Evolutionary conservation across 2,888 invertebrate genomes (phyloP).

Genomic region (Pandemis heparana): DNA sequence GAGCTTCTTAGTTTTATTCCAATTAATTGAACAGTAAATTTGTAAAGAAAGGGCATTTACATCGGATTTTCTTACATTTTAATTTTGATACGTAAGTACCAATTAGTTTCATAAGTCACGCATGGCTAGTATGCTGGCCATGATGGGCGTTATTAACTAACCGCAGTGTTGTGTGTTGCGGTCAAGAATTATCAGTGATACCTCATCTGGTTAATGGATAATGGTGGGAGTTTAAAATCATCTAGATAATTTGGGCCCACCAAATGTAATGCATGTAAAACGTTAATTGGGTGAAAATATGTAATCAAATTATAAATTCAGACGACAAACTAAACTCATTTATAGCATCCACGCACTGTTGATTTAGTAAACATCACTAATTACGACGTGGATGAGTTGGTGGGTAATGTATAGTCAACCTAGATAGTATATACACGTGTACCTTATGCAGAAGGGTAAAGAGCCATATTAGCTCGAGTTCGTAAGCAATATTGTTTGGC

Average conservation of each 20-base stretch:
- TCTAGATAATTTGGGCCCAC: background rate
- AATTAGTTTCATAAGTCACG: background rate
- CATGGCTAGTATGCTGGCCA: background rate
- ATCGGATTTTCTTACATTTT: background rate
- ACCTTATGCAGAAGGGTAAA: conserved; percentile 17
- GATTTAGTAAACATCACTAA: conserved; percentile 41
- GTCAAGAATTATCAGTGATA: background rate
- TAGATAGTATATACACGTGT: background rate
- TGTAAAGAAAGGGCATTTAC: background rate
- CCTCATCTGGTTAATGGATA: background rate
- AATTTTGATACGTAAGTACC: background rate
- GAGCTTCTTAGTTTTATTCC: background rate
- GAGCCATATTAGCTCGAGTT: conserved; percentile 8
- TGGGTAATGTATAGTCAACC: conserved; percentile 24
- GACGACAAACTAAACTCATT: conserved; percentile 36
- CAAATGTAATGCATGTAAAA: background rate
- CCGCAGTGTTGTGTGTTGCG: conserved; percentile 7
- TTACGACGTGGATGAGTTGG: conserved; percentile 34
- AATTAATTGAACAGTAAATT: conserved; percentile 3
- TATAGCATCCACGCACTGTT: conserved; percentile 30
- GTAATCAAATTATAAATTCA: conserved; percentile 12
- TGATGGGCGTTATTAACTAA: background rate
- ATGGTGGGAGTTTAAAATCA: background rate
- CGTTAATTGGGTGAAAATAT: conserved; percentile 10
- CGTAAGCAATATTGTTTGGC: conserved; percentile 16